Evolutionary conservation across 1,140 invertebrate genomes (phyloP), one percentile per base, ranked within the genome.

Genomic region (Hylaeus anthracinus): DNA sequence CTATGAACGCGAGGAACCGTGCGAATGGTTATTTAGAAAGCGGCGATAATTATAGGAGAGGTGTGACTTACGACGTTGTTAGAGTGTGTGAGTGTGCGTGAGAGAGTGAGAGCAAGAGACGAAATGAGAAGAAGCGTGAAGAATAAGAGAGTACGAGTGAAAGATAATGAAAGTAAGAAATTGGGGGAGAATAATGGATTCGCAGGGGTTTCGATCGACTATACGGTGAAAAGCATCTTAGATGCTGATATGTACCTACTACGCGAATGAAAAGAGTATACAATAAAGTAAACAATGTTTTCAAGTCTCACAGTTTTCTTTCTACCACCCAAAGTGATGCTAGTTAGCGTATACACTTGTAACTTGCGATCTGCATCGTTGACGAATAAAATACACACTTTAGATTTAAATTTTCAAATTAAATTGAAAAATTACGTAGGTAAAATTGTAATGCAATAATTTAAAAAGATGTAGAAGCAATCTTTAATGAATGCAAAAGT

Each of bases 201-300:
- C 43, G 60, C 75, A 67, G 81, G 79, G 74, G 82, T 74, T 64
- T 63, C 73, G 72, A 67, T 79, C 85, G 79, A 89, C 45, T 78
- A 89, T 71, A 77, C 65, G 41, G 56, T 84, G 77, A 82, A 88
- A 82, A 88, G 84, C 82, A 88, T 86, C 90, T 90, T 90, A 90
- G 90, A 91, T 88, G 86, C 88, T 85, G 72, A 84, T 85, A 88
- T 88, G 87, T 92, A 92, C 86, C 86, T 90, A 90, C 70, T 86
- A 88, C 79, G 82, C 51, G 88, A 81, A 82, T 85, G 88, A 91
- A 89, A 86, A 85, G 89, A 90, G 86, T 90, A 91, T 85, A 92
- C 86, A 92, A 92, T 91, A 92, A 92, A 92, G 84, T 86, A 89
- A 91, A 91, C 86, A 90, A 89, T 91, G 89, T 92, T 92, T 92